Evolutionary conservation across 1,140 invertebrate species (phyloP).

Genomic region (Bathynomus jamesi): DNA sequence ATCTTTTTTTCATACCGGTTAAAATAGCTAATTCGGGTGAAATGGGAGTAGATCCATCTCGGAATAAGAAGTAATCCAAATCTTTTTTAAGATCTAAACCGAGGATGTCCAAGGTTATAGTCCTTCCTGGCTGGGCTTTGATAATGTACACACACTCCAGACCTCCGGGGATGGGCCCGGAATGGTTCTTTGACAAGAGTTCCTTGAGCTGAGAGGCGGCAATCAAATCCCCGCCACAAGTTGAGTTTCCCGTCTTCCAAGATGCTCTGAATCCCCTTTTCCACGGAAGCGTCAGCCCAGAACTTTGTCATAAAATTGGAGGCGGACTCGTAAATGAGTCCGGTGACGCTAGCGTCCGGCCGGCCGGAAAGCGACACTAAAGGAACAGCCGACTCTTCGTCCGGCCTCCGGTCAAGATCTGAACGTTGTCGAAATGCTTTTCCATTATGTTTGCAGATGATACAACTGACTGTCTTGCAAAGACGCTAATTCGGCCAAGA

Average conservation of each 20-base stretch:
- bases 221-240: slow-evolving; percentile 71
- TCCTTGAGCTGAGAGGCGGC: slow-evolving; percentile 73
- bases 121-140: slow-evolving; percentile 58
- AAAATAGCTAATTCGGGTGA: slow-evolving; percentile 70
- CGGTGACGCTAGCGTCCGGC: slow-evolving; percentile 60
- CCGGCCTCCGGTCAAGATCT: slow-evolving; percentile 85
- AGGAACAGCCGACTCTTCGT: slow-evolving; percentile 90
- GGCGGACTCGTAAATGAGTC: slow-evolving; percentile 79
- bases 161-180: slow-evolving; percentile 84
- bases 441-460: too few relatives aligned
- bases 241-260: slow-evolving; percentile 87
- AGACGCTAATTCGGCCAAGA: too few relatives aligned
- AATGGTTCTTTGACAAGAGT: slow-evolving; percentile 79
- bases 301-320: slow-evolving; percentile 99
- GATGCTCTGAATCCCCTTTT: slow-evolving; percentile 77
- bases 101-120: slow-evolving; percentile 53
- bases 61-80: slow-evolving; percentile 71
- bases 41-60: slow-evolving; percentile 79
- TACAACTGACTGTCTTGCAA: too few relatives aligned
- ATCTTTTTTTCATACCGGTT: slow-evolving; percentile 66
- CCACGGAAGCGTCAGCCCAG: slow-evolving; percentile 83
- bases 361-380: slow-evolving; percentile 84
- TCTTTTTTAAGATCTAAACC: slow-evolving; percentile 79
- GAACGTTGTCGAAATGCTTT: slow-evolving; percentile 89
- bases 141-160: slow-evolving; percentile 89